Evolutionary conservation across 30 jellyfish, hydroid and myxozoan genomes (phyloP).

Genomic region (Cassiopea xamachana): DNA sequence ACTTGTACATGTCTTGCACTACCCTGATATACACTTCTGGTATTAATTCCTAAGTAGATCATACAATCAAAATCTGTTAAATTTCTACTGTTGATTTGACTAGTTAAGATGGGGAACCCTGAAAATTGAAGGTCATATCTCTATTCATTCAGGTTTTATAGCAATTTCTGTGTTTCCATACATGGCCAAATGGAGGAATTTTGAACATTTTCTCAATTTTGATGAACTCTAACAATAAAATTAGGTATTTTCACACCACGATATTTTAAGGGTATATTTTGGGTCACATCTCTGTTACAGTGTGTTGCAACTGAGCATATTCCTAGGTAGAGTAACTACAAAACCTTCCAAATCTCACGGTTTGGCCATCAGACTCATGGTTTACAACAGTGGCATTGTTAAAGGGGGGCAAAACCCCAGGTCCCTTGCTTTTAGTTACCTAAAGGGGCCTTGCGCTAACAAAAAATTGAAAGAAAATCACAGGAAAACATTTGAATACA

Average conservation of each 20-base stretch:
- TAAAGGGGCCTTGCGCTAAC: too few species aligned
- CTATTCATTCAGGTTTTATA: neutral
- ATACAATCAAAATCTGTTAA: neutral
- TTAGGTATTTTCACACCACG: neutral
- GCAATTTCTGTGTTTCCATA: neutral
- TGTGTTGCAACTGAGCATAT: too few species aligned
- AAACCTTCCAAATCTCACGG: too few species aligned
- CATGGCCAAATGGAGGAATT: neutral
- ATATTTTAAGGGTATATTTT: neutral
- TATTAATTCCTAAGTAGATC: neutral
- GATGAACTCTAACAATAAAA: neutral
- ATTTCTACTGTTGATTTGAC: neutral
- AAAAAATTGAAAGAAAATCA: too few species aligned
- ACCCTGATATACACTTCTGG: neutral
- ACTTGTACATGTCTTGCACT: neutral
- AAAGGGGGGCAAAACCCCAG: too few species aligned
- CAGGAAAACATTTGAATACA: too few species aligned
- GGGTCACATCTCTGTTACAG: neutral
- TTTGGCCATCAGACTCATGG: too few species aligned
- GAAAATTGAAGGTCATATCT: neutral
- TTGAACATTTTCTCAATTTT: neutral
- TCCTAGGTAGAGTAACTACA: too few species aligned
- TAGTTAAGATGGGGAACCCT: neutral
- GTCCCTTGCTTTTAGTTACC: too few species aligned
- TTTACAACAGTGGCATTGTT: too few species aligned